These are phyloP conservation scores for Semaprochilodus insignis DNA, from an alignment of 2,797 vertebrate species.

Conservation along the genomic window DNA sequence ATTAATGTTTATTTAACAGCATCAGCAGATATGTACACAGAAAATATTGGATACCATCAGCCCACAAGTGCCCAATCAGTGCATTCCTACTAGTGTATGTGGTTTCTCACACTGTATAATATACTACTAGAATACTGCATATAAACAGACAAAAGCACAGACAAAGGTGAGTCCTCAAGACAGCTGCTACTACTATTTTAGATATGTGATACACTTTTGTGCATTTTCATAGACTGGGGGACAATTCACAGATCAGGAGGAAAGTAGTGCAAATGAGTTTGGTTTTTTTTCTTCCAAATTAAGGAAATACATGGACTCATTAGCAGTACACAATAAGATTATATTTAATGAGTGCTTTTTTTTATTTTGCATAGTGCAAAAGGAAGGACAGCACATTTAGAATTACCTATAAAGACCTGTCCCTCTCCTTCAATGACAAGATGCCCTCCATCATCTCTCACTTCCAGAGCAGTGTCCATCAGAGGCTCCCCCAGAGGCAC, in stretches of 20 bases:
- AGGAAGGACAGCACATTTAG: background rate
- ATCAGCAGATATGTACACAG: too few species aligned
- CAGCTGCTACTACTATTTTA: background rate
- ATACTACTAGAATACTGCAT: too few species aligned
- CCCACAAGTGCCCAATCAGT: too few species aligned
- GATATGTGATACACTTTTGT: background rate
- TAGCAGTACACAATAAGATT: background rate
- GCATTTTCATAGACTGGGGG: background rate
- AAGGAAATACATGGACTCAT: background rate
- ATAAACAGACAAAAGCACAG: too few species aligned
- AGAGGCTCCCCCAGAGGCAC: conserved; percentile 87
- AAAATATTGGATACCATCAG: too few species aligned
- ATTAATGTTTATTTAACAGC: too few species aligned
- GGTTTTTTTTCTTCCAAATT: too few species aligned
- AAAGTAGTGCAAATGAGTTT: background rate
- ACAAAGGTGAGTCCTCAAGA: background rate
- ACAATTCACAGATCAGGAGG: background rate
- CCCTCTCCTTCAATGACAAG: conserved; percentile 87
- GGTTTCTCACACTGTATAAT: too few species aligned
- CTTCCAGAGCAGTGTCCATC: conserved; percentile 87
- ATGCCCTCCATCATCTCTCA: conserved; percentile 80
- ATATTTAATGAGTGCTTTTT: background rate
- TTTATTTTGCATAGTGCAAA: background rate
- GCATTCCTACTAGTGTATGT: too few species aligned
- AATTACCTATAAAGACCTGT: conserved; percentile 73